These are phyloP conservation scores for Cantharis lateralis DNA, from an alignment of 2,888 invertebrate genomes.

Conservation along the genomic window DNA sequence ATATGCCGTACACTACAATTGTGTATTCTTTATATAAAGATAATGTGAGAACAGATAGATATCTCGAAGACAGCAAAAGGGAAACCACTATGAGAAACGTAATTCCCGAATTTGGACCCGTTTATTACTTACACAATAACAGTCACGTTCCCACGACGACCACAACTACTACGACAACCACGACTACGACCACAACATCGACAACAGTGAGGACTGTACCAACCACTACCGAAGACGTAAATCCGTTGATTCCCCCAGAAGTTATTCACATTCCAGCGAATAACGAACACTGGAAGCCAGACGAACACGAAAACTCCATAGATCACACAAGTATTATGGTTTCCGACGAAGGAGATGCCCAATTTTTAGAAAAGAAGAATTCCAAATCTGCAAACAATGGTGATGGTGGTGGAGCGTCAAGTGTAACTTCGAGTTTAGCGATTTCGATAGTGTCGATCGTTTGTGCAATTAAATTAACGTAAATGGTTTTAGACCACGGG, in stretches of 20 bases:
- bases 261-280: slow-evolving; percentile 40
- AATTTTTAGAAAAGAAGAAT: slow-evolving; percentile 53
- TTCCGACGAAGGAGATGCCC: slow-evolving; percentile 49
- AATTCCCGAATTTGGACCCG: slow-evolving; percentile 72
- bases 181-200: slow-evolving; percentile 57
- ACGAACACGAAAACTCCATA: slow-evolving; percentile 25
- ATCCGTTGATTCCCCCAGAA: slow-evolving; percentile 52
- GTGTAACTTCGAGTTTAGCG: slow-evolving; percentile 15
- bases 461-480: slow-evolving; percentile 23
- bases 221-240: slow-evolving; percentile 62
- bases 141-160: slow-evolving; percentile 79
- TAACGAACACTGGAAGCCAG: slow-evolving; percentile 29
- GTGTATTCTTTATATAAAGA: slow-evolving; percentile 73
- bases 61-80: slow-evolving; percentile 66
- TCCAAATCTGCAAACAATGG: slow-evolving; percentile 14
- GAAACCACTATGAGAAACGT: slow-evolving; percentile 73
- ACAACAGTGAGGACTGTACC: slow-evolving; percentile 63
- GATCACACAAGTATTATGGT: slow-evolving; percentile 43
- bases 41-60: slow-evolving; percentile 61
- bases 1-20: slow-evolving; percentile 75
- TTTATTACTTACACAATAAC: slow-evolving; percentile 77
- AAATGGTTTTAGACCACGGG: slow-evolving; percentile 6
- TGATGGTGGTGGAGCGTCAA: neutral
- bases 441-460: slow-evolving; percentile 9
- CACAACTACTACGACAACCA: slow-evolving; percentile 62